Conservation (phyloP, 2,113 vertebrate species). For the Stictonetta naevosa region DNA sequence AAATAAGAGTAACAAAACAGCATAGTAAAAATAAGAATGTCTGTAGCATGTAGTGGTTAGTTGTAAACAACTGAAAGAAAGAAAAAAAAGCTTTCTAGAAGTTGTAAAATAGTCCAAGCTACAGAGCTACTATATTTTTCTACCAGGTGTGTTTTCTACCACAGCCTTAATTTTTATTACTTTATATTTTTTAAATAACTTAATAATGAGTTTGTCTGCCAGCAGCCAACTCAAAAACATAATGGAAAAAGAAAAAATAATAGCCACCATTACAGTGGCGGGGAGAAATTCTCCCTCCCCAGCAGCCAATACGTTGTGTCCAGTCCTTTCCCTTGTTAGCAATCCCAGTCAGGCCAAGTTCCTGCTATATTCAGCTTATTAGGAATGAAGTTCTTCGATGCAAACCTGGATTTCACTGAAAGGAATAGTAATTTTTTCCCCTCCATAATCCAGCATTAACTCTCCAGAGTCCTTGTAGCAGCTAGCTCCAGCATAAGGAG, state of each 20-base stretch:
- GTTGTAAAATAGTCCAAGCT: not conserved
- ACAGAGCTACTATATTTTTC: slow-evolving; percentile 45
- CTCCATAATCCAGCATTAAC: not conserved
- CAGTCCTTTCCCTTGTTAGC: slow-evolving; percentile 5
- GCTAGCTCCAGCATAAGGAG: slow-evolving; percentile 40
- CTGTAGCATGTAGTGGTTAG: slow-evolving; percentile 22
- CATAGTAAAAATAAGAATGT: slow-evolving; percentile 7
- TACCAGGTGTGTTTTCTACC: slow-evolving; percentile 60
- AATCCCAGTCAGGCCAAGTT: not conserved
- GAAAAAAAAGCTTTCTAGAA: not conserved
- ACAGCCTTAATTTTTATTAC: slow-evolving; percentile 67
- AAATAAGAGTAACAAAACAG: slow-evolving; percentile 20
- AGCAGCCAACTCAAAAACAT: slow-evolving; percentile 85
- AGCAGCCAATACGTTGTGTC: not conserved
- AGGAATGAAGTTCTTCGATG: not conserved
- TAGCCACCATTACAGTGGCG: not conserved
- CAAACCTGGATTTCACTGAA: not conserved
- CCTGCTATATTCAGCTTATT: not conserved
- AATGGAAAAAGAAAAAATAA: slow-evolving; percentile 18
- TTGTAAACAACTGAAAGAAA: slow-evolving; percentile 51
- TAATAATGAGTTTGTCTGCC: slow-evolving; percentile 85
- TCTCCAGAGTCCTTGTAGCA: not conserved
- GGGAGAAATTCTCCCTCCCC: not conserved
- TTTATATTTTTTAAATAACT: slow-evolving; percentile 71
- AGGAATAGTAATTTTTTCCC: not conserved